Conservation (phyloP, 2,113 vertebrate species). For the Aplodontia rufa region DNA sequence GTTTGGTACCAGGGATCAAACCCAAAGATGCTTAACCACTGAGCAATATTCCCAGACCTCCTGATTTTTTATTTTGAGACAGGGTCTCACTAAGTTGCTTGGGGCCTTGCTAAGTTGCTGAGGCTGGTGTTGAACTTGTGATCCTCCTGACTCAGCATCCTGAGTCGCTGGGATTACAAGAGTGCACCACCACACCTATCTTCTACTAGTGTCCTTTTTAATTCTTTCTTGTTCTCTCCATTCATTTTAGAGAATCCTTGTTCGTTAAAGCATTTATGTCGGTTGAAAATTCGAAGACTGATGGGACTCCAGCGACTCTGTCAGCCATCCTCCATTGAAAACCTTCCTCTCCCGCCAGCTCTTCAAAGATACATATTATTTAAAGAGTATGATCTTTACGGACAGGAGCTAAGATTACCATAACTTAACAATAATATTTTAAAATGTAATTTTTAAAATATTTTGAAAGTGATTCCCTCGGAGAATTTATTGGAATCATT, state of each 20-base stretch:
- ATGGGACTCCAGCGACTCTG: constrained; percentile 85
- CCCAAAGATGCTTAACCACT: no score
- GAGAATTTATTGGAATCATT: constrained; percentile 54
- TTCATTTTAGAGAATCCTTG: constrained; percentile 88
- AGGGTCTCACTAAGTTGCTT: no score
- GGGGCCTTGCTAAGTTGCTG: no score
- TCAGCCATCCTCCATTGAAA: constrained; percentile 82
- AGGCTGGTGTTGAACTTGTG: no score
- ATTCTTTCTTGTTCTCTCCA: constrained; percentile 34
- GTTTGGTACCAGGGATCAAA: no score
- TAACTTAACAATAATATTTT: constrained; percentile 57
- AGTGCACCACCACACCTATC: no score
- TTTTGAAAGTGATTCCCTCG: constrained; percentile 55
- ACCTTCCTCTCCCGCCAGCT: constrained; percentile 84
- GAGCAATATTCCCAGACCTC: no score
- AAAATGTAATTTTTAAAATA: constrained; percentile 3
- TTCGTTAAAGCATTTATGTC: constrained; percentile 89
- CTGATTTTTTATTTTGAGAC: no score
- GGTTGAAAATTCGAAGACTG: constrained; percentile 88
- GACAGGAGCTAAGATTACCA: constrained; percentile 77
- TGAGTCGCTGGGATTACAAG: no score
- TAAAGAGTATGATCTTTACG: constrained; percentile 91
- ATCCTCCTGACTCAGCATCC: no score
- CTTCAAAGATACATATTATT: constrained; percentile 89
- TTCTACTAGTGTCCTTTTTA: background rate